Base-by-base conservation (phyloP, 2,888 invertebrate species). In the Apotomis betuletana region DNA sequence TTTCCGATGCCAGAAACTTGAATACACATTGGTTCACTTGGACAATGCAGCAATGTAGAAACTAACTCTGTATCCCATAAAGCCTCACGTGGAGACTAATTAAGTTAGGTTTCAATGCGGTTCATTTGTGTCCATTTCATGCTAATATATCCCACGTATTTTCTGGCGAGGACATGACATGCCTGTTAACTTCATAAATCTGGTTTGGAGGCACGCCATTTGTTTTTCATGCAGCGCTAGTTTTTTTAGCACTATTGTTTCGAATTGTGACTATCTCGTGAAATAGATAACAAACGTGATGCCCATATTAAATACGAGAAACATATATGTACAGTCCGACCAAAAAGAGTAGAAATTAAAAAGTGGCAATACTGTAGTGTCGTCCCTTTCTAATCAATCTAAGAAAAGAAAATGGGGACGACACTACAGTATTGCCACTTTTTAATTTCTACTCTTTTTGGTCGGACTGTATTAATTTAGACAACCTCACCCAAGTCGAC, bases 81-180 rank as follows among this genome's bases (percentile, higher is more conserved):
- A 38, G 44, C 15, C 64, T 13, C 51, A n/a, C 15, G 61, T 5
- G 38, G 52, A 41, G 3, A 13, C 15, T 60, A 55, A 54, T 61
- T 55, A 46, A 44, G 52, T 61, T 61, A 57, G 61, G 57, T 57
- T 63, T 57, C 27, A 69, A 69, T 63, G 57, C 69, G 13, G 36
- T 63, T 57, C 57, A 15, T 58, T 51, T 69, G 62, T 69, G 15
- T 15, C 9, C 58, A 13, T 49, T 62, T 57, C 55, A 15, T 62
- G 36, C 46, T 64, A 44, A 64, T 44, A 44, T 64, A 10, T 6
- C 49, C 12, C 61, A 8, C 49, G 6, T 49, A 8, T 49, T 9
- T 4, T 4, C 49, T 0, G 5, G 41, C 1, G 5, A 41, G 49
- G 49, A 49, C 61, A 62, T 36, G 49, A 12, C 46, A 27, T 27